Evolutionary conservation across 2,888 invertebrate species (phyloP).

Genomic region (Geophilus truncorum): DNA sequence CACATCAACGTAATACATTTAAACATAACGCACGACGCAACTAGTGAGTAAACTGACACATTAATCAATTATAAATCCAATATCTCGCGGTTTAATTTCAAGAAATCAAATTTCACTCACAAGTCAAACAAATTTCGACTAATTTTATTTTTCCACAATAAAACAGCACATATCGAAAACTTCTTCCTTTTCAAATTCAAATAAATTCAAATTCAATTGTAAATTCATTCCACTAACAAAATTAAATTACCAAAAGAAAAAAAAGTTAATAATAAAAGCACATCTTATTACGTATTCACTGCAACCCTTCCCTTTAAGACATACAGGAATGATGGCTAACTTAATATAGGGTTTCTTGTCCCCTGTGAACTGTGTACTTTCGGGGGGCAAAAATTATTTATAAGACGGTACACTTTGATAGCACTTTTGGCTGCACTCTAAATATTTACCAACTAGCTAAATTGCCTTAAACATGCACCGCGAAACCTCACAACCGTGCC

Average conservation of each 20-base stretch:
- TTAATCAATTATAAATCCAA: too few species aligned
- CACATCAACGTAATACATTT: too few species aligned
- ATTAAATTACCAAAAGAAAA: too few species aligned
- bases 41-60: too few species aligned
- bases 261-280: not conserved
- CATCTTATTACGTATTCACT: not conserved
- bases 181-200: too few species aligned
- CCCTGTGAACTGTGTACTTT: not conserved
- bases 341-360: not conserved
- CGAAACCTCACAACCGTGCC: not conserved
- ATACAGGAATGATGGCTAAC: too few species aligned
- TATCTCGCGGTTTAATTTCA: too few species aligned
- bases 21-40: too few species aligned
- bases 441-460: not conserved
- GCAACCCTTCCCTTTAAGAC: not conserved
- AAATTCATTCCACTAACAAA: not conserved
- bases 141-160: not conserved
- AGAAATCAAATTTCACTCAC: too few species aligned
- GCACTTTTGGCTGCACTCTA: not conserved
- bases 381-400: not conserved
- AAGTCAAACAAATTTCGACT: too few species aligned
- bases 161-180: too few species aligned
- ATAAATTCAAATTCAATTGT: not conserved
- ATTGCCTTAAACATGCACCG: not conserved
- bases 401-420: not conserved